Percentiles rank a stretch among this genome's conserved stretches.
These are phyloP conservation scores for Mesitornis unicolor DNA, from an alignment of 2,113 vertebrate species.

Conservation along the genomic window DNA sequence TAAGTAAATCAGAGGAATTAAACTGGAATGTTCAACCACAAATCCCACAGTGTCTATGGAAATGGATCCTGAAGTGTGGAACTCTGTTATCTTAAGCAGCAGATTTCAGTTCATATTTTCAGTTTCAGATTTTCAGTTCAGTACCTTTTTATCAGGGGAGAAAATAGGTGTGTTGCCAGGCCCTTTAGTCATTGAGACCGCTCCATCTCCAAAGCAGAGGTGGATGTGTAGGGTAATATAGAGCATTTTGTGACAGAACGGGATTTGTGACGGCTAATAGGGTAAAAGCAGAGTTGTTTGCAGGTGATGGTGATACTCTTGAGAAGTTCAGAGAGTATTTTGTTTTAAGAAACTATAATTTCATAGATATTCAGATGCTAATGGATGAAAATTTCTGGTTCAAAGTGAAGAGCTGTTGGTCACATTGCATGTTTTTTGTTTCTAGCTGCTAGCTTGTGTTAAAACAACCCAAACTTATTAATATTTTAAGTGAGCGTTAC, in stretches of 20 bases:
- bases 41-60: not conserved
- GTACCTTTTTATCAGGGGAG: not conserved
- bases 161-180: not conserved
- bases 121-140: no score
- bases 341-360: not conserved
- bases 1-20: constrained; percentile 66
- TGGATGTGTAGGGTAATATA: not conserved
- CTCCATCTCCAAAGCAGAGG: not conserved
- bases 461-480: not conserved
- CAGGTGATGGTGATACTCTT: not conserved
- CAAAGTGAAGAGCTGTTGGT: not conserved
- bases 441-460: not conserved
- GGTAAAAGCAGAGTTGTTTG: not conserved
- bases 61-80: not conserved
- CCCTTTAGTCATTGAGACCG: not conserved
- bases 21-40: not conserved
- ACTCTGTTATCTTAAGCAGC: not conserved
- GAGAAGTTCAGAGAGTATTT: not conserved
- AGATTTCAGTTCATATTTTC: not conserved
- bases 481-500: not conserved
- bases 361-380: not conserved
- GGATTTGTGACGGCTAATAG: not conserved
- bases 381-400: not conserved
- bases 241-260: not conserved
- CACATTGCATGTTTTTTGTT: not conserved